Evolutionary conservation across 2,888 invertebrate genomes (phyloP), one percentile per base, ranked within the genome.

Genomic region (Griposia aprilina): DNA sequence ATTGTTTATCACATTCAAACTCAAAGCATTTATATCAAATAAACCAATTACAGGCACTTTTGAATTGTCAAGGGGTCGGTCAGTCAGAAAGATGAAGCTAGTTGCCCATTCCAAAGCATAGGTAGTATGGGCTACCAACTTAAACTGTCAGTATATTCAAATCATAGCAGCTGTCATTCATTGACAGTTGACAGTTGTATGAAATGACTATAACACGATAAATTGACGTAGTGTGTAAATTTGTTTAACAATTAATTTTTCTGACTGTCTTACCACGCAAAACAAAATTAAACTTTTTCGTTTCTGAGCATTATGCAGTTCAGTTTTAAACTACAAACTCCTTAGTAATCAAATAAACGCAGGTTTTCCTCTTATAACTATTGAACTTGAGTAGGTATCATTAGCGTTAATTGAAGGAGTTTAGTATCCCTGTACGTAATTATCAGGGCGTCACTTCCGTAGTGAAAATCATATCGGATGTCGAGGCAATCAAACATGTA

Each of bases 381-480:
- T 69, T 60, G 50, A 52, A 70, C 23, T 41, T 41, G 23, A 30
- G 8, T 75, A n/a, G 17, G 13, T 36, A 67, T 70, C 66, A 65
- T 66, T 76, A 82, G 69, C 60, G 57, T 78, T 85, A 84, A 77
- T 81, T 71, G 75, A 77, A 65, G 69, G 55, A 78, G 82, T 80
- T 82, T 69, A 78, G 57, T 72, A 76, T 60, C 75, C 50, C 10
- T 52, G 67, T 66, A 13, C 60, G 74, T 75, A 86, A 84, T 79
- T 80, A 85, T 59, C 76, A 75, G 65, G 20, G 59, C 50, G 62
- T 74, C 57, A 71, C 63, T 69, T 48, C 76, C 57, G 66, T 75
- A 82, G 74, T 62, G 70, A 77, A 81, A 71, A 82, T 59, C 67
- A 76, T 81, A 87, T 86, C 87, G 87, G 82, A 79, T 78, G 78